Conservation (phyloP, 2,888 invertebrate species). For the Apamea monoglypha region DNA sequence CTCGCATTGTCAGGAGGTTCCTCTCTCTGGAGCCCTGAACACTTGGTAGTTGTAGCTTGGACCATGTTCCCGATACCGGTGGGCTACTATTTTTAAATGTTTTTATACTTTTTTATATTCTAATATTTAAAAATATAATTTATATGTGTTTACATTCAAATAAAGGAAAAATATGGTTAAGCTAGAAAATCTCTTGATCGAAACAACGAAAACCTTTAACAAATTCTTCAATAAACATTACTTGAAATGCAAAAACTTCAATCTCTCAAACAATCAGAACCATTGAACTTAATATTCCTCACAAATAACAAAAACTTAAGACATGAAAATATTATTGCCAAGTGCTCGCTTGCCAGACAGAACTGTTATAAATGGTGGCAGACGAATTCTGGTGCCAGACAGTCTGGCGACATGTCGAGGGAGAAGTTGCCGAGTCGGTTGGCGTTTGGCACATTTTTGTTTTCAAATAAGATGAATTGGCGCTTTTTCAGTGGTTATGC, state of each 20-base stretch:
- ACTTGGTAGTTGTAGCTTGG: no score
- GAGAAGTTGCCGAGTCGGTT: constrained; percentile 35
- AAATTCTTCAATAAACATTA: background rate
- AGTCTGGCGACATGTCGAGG: constrained; percentile 75
- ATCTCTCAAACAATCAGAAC: constrained; percentile 1
- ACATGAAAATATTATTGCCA: constrained; percentile 54
- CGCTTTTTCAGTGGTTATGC: constrained; percentile 5
- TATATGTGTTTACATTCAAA: no score
- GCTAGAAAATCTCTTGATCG: background rate
- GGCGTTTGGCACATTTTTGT: constrained; percentile 39
- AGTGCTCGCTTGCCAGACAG: constrained; percentile 46
- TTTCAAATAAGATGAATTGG: constrained; percentile 54
- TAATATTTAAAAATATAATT: no score
- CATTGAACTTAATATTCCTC: background rate
- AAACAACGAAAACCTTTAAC: background rate
- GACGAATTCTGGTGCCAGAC: constrained; percentile 76
- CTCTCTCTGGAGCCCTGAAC: no score
- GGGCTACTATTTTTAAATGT: no score
- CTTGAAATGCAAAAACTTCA: background rate
- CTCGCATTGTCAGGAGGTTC: no score
- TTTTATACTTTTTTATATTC: no score
- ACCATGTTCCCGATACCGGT: no score
- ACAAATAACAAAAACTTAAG: constrained; percentile 33
- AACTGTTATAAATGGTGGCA: constrained; percentile 55
- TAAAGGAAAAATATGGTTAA: background rate